Evolutionary conservation across 2,113 vertebrate genomes (phyloP), one percentile per base, ranked within the genome.

Genomic region (Cercopithecus mona): DNA sequence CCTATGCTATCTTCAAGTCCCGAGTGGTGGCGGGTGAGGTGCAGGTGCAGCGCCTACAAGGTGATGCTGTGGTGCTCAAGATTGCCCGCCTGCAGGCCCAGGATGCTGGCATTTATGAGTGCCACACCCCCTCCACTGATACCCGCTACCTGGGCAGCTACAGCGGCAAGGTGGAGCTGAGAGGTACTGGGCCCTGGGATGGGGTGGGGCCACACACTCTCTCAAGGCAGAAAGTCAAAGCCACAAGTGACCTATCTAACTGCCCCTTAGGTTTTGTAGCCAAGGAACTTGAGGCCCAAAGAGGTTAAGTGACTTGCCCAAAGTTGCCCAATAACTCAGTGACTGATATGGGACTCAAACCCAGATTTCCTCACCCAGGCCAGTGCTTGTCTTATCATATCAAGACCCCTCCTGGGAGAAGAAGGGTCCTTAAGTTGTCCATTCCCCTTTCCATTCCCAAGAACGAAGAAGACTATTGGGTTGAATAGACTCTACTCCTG

Each of bases 121-220:
- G 99, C 97, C 99, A 99, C 98, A 99, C 99, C 0, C 99, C 99
- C 17, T 99, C 99, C 97, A 99, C 99, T 0, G 99, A 99, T 90
- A 22, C 80, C 20, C 98, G 66, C 9, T 99, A 99, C 98, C 98
- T 98, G 66, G 99, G 99, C 43, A 99, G 98, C 98, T 99, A 99
- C 98, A 99, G 99, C 10, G 97, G 96, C 83, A 98, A 98, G 27
- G 99, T 99, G 61, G 76, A 94, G 13, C 98, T 99, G 73, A 99
- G 98, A 99, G 99, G 99, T 99, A 98, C 48, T 1, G 32, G 72
- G 38, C 35, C 55, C 55, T 38, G 55, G 79, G 78, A 7, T 0
- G 40, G 32, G 14, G 16, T 0, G 0, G 87, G 45, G 40, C 43
- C 64, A 3, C 40, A 14, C 3, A 5, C 6, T 25, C 32, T n/a